phyloP scores from a whole-genome alignment of 2,888 invertebrate genomes.

The Plebejus melissa region DNA sequence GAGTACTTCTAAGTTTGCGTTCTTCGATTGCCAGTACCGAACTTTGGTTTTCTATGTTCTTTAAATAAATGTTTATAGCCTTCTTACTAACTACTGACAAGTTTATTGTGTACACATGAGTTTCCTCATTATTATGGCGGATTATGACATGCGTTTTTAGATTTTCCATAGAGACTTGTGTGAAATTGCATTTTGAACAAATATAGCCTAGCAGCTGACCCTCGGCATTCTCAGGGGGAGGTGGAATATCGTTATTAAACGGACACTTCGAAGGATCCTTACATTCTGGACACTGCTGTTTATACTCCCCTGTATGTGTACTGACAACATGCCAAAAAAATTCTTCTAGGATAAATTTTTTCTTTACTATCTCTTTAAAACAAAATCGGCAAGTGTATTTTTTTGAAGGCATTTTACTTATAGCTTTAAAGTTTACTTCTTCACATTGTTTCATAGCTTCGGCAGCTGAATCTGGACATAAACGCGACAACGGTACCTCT shows the following conservation, averaged over 20 bases:
- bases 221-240: conserved; percentile 58
- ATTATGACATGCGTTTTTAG: conserved; percentile 81
- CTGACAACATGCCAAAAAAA: conserved; percentile 86
- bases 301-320: conserved; percentile 88
- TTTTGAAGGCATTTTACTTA: conserved; percentile 54
- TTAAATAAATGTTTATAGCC: conserved; percentile 44
- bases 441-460: conserved; percentile 77
- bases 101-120: conserved; percentile 66
- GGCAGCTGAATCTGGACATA: conserved; percentile 72
- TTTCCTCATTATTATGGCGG: conserved; percentile 73
- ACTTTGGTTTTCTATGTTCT: conserved; percentile 33
- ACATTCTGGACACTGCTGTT: conserved; percentile 82
- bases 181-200: conserved; percentile 85
- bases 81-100: conserved; percentile 55
- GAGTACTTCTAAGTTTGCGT: conserved; percentile 48
- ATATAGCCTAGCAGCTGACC: conserved; percentile 79
- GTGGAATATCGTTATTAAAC: conserved; percentile 61
- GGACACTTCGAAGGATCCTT: conserved; percentile 52
- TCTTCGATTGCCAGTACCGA: conserved; percentile 34
- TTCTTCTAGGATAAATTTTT: conserved; percentile 52
- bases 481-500: conserved; percentile 82
- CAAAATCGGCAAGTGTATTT: conserved; percentile 68
- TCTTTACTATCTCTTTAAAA: conserved; percentile 55
- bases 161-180: conserved; percentile 81
- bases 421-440: conserved; percentile 55